These are phyloP conservation scores for Limanda limanda DNA, from an alignment of 2,113 vertebrate species.

Conservation along the genomic window DNA sequence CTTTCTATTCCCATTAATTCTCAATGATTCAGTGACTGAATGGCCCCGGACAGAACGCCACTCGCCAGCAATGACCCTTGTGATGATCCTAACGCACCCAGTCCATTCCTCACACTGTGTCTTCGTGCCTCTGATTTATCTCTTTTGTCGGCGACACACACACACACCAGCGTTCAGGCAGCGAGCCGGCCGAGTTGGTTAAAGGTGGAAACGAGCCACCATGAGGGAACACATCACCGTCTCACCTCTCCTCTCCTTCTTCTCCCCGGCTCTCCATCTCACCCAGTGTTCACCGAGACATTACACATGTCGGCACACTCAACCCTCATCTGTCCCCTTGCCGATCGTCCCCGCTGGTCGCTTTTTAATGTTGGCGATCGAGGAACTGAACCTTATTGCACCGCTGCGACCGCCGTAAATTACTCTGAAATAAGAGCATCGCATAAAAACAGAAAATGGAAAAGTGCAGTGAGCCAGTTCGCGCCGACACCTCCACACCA, in stretches of 20 bases:
- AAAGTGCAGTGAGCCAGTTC: slow-evolving; percentile 50
- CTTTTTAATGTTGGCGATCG: slow-evolving; percentile 10
- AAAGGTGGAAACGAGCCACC: slow-evolving; percentile 3
- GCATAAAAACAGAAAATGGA: slow-evolving; percentile 52
- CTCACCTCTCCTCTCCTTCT: no score
- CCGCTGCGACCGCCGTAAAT: slow-evolving; percentile 35
- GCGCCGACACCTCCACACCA: slow-evolving; percentile 31
- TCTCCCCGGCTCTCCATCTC: neutral
- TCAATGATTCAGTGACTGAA: slow-evolving; percentile 38
- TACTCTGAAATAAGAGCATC: slow-evolving; percentile 34
- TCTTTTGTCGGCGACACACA: slow-evolving; percentile 5
- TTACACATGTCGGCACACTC: neutral
- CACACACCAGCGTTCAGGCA: neutral
- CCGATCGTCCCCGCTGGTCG: neutral
- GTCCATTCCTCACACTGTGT: slow-evolving; percentile 36
- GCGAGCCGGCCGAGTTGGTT: slow-evolving; percentile 14
- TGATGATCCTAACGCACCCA: slow-evolving; percentile 21
- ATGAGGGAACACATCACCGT: neutral
- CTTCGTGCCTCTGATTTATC: slow-evolving; percentile 47
- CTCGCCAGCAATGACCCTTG: slow-evolving; percentile 37
- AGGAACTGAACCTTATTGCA: slow-evolving; percentile 38
- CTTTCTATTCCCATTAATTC: slow-evolving; percentile 45
- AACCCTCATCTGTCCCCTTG: neutral
- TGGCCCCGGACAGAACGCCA: slow-evolving; percentile 35
- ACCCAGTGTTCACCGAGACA: neutral